Conservation (phyloP, 2,113 vertebrate species). For the Epinephelus cyanopodus region DNA sequence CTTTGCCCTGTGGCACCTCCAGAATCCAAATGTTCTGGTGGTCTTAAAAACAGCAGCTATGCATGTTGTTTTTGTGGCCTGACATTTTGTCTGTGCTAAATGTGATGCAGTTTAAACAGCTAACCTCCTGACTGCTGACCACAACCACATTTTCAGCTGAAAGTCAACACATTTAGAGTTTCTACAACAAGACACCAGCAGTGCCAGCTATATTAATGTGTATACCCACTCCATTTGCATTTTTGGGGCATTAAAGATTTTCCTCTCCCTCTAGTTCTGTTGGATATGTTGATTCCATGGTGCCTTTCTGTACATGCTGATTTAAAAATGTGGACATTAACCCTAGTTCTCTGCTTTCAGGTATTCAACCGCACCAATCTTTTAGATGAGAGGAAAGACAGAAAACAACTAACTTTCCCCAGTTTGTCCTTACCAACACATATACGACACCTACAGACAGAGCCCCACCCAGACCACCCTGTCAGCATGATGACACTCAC, state of each 20-base stretch:
- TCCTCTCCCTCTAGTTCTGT: background rate
- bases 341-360: background rate
- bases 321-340: background rate
- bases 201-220: background rate
- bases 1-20: background rate
- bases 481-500: constrained; percentile 74
- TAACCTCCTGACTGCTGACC: background rate
- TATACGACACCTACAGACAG: background rate
- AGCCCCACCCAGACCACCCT: background rate
- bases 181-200: constrained; percentile 1
- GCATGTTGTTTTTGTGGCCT: background rate
- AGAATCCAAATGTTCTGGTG: background rate
- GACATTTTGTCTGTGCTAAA: background rate
- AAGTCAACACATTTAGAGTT: constrained; percentile 2
- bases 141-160: background rate
- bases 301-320: background rate
- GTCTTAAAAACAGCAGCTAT: background rate
- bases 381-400: background rate
- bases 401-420: background rate
- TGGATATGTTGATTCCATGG: background rate
- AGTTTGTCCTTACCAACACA: background rate
- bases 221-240: background rate
- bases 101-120: constrained; percentile 6
- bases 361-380: background rate
- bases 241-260: background rate